Conservation (phyloP, 1,140 invertebrate species). For the Zophobas morio region DNA sequence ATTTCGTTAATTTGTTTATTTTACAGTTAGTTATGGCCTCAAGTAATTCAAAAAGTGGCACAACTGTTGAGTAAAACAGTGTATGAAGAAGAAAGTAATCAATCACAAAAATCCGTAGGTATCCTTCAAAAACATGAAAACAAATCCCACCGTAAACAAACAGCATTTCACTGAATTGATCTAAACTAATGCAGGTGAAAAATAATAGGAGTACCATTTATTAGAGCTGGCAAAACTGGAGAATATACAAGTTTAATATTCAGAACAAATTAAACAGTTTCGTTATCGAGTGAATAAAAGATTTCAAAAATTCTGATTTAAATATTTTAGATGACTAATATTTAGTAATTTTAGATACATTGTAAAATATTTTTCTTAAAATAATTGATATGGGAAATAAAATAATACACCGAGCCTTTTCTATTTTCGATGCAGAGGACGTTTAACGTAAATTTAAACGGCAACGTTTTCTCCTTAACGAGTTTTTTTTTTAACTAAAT, state of each 20-base stretch:
- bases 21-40: conserved; percentile 17
- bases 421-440: too few relatives aligned
- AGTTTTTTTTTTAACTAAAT: too few relatives aligned
- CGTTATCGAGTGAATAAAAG: not conserved
- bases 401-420: too few relatives aligned
- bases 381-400: not conserved
- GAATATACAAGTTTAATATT: conserved; percentile 1
- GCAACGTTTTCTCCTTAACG: too few relatives aligned
- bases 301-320: not conserved
- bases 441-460: too few relatives aligned
- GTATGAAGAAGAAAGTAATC: not conserved
- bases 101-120: not conserved
- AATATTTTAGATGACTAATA: conserved; percentile 1
- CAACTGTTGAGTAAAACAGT: conserved; percentile 3
- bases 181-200: too few relatives aligned
- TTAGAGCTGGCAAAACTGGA: conserved; percentile 4
- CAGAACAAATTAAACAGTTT: not conserved
- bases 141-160: conserved; percentile 2
- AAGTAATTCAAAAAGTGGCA: conserved; percentile 6
- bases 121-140: not conserved
- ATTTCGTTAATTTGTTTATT: not conserved
- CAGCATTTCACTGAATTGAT: not conserved
- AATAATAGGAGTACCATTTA: not conserved
- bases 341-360: not conserved
- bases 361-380: too few relatives aligned